Base-by-base conservation (phyloP, 2,888 invertebrate genomes). In the Pimpla rufipes region DNA sequence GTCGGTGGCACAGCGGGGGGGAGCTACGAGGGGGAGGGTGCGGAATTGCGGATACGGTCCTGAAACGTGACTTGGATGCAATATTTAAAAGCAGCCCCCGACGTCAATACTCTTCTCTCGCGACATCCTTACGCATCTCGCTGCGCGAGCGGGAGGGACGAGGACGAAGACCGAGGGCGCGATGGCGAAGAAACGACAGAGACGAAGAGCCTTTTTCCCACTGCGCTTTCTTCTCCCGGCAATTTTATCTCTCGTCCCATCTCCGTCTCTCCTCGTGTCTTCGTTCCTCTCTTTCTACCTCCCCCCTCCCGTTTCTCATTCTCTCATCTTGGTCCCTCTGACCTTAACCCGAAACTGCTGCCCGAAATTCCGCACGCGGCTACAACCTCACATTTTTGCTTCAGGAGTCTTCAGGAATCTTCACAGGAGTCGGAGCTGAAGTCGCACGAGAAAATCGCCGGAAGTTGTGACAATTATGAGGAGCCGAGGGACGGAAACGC, bases 1-100 rank as follows among this genome's bases (percentile, higher is more conserved):
- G 71, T 83, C 78, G 73, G 78, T 75, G 83, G 73, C 37, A 47
- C 42, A 57, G 75, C 68, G 76, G 73, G 67, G 82, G 76, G 66
- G 80, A 68, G 76, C 81, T 59, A 64, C 55, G 73, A 57, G 73
- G 83, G 78, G 81, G 79, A 79, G 79, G 78, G 83, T 84, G 79
- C 82, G 83, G 83, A 83, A 80, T 80, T 80, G 83, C 88, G 90
- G 90, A 90, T 90, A 90, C 90, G 91, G 88, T 90, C 90, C 89
- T 88, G 88, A 83, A 90, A 93, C 93, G 93, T 93, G 93, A 93
- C 93, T 92, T 89, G 93, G 90, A 89, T 93, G 90, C 91, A 92
- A 92, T 93, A 92, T 93, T 92, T 92, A 91, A 92, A 91, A 92
- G 90, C 89, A 77, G 42, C 79, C 52, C 37, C 70, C 79, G 88